These are phyloP conservation scores for Columba guinea DNA, from an alignment of 2,797 vertebrate species.

Conservation along the genomic window DNA sequence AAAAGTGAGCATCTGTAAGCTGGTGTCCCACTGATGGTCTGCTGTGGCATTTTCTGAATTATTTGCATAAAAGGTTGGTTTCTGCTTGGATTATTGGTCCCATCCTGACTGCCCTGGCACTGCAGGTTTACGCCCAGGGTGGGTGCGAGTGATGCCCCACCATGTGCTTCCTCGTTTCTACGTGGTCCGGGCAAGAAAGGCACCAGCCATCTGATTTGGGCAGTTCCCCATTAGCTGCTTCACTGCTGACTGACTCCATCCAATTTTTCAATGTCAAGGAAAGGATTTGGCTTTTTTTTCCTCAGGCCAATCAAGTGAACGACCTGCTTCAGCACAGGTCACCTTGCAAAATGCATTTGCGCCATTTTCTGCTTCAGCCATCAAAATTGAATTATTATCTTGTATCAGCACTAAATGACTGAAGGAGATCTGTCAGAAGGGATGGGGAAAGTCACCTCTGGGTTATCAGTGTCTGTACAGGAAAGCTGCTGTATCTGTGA, in stretches of 20 bases:
- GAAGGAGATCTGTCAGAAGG: neutral
- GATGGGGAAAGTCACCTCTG: neutral
- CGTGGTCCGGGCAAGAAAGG: neutral
- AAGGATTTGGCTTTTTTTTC: neutral
- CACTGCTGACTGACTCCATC: neutral
- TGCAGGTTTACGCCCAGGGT: neutral
- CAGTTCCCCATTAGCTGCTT: neutral
- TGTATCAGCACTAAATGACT: neutral
- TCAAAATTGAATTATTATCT: neutral
- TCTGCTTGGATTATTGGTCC: neutral
- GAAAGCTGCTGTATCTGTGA: neutral
- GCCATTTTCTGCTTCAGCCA: neutral
- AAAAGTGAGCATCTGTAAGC: neutral
- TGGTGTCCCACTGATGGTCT: neutral
- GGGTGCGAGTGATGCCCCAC: neutral
- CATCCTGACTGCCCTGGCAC: no score
- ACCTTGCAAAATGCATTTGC: neutral
- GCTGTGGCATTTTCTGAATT: neutral
- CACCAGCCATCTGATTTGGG: neutral
- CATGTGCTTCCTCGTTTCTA: neutral
- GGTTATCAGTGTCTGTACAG: neutral
- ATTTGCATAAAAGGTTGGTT: neutral
- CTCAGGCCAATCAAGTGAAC: neutral
- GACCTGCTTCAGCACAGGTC: neutral
- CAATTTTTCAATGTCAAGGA: neutral